A percentile compares a stretch with the other conserved stretches of the same genome.
Conservation (phyloP, 2,113 vertebrate species). For the Pardalotus punctatus region DNA sequence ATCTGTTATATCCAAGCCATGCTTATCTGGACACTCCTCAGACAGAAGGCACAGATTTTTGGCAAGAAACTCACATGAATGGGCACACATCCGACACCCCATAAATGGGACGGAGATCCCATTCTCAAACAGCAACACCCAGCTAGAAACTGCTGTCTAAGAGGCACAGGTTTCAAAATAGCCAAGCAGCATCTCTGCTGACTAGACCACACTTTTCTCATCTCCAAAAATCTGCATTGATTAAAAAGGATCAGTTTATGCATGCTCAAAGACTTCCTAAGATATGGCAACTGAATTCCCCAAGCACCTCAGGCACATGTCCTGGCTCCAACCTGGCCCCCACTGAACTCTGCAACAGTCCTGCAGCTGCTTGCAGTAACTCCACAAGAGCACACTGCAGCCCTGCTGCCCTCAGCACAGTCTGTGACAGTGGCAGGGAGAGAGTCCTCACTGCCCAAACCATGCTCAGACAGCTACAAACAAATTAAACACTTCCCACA, state of each 20-base stretch:
- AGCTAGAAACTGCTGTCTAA: not conserved
- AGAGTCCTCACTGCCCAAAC: not conserved
- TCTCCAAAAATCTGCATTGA: not conserved
- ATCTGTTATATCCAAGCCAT: not conserved
- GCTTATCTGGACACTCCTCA: not conserved
- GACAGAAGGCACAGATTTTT: not conserved
- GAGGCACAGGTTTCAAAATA: not conserved
- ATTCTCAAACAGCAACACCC: not conserved
- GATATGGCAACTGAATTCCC: not conserved
- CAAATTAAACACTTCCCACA: not conserved
- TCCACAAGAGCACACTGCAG: not conserved
- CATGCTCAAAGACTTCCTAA: not conserved
- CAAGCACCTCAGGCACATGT: not conserved
- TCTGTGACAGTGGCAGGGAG: not conserved
- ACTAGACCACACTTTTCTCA: not conserved
- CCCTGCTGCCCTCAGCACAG: not conserved
- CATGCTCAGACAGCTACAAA: not conserved
- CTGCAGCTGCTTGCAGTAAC: not conserved
- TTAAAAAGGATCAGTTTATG: not conserved
- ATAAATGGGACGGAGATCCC: not conserved
- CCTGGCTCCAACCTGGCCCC: not conserved
- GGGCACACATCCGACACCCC: rapidly evolving
- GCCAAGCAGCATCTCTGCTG: not conserved
- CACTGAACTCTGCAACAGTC: not conserved
- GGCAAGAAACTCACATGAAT: rapidly evolving